phyloP scores from a whole-genome alignment of 2,888 invertebrate species.

The Lepeophtheirus nordmannii region DNA sequence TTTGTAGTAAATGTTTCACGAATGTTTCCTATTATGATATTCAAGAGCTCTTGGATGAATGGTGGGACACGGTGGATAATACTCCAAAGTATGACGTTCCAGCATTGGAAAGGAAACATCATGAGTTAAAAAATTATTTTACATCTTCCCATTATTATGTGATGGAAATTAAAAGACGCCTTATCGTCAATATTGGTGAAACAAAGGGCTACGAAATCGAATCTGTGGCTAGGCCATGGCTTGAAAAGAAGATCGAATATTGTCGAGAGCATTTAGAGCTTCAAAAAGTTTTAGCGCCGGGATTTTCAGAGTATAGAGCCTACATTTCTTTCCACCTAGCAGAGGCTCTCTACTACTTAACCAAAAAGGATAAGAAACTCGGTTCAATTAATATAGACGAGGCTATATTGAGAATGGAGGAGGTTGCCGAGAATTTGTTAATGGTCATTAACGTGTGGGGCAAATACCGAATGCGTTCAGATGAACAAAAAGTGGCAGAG shows the following conservation, averaged over 20 bases:
- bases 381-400: not conserved
- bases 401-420: not conserved
- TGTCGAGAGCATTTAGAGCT: slow-evolving; percentile 16
- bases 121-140: not conserved
- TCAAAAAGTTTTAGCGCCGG: not conserved
- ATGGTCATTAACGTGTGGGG: not conserved
- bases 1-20: not conserved
- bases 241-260: slow-evolving; percentile 21
- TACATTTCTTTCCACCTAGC: slow-evolving; percentile 7
- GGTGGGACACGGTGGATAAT: not conserved
- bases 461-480: not conserved
- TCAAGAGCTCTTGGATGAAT: not conserved
- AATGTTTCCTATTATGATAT: not conserved
- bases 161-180: slow-evolving; percentile 21
- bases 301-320: slow-evolving; percentile 16
- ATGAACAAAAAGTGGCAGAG: not conserved
- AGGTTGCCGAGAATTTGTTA: not conserved
- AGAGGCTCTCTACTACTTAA: not conserved
- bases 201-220: slow-evolving; percentile 12
- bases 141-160: slow-evolving; percentile 6
- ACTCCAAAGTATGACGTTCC: not conserved
- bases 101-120: not conserved
- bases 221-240: not conserved
- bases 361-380: not conserved
- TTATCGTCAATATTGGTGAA: slow-evolving; percentile 12